Evolutionary conservation across 2,888 invertebrate species (phyloP).

Genomic region (Monoplex corrugatus): DNA sequence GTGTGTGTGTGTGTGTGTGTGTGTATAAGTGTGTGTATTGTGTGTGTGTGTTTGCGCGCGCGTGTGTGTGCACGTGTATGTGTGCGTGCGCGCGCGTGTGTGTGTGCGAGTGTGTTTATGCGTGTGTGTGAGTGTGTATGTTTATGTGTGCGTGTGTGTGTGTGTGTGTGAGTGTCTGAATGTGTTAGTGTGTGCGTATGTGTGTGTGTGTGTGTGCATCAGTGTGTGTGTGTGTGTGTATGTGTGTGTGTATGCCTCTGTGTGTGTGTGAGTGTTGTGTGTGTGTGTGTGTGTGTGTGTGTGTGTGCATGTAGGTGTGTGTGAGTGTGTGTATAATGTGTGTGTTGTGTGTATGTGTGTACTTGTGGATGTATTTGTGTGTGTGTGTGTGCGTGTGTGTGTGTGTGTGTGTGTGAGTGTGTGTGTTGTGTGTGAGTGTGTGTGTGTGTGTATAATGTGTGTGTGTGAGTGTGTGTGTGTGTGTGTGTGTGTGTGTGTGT

Average conservation of each 20-base stretch:
- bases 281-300: no score
- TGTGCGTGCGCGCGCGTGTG: background rate
- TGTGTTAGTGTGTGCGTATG: slow-evolving; percentile 1
- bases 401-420: slow-evolving; percentile 4
- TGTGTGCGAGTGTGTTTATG: background rate
- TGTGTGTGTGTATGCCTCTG: no score
- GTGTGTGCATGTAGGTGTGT: no score
- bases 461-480: background rate
- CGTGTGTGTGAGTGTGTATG: background rate
- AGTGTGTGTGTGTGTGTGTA: no score
- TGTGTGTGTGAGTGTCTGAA: background rate
- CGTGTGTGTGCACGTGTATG: background rate
- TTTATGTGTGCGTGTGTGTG: background rate
- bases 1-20: background rate
- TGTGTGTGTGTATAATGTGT: background rate
- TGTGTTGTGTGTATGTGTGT: background rate
- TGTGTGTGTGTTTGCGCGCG: no score
- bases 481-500: background rate
- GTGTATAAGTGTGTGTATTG: background rate
- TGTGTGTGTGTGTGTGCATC: background rate
- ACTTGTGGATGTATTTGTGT: background rate
- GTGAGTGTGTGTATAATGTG: no score
- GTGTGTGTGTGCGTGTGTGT: slow-evolving; percentile 5
- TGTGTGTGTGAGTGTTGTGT: no score
- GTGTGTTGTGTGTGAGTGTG: background rate